phyloP scores from a whole-genome alignment of 2,113 vertebrate species.

The Cepphus grylle region DNA sequence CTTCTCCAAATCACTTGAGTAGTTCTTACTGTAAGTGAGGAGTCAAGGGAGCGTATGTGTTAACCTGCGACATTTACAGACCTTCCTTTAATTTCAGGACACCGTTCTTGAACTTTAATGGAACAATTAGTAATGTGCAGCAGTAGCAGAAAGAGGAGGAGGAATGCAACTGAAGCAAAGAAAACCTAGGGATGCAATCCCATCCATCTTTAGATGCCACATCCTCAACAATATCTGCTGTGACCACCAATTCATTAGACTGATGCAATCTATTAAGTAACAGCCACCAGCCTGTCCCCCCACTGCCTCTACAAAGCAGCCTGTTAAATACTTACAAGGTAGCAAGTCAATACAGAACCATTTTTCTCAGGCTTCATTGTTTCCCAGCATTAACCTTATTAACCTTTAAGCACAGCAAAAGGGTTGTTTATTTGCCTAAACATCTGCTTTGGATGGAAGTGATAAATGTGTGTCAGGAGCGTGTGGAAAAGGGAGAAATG shows the following conservation, averaged over 20 bases:
- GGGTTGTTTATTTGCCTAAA: not conserved
- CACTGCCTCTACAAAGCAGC: not conserved
- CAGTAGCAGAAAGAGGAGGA: not conserved
- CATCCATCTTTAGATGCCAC: conserved; percentile 11
- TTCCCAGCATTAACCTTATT: conserved; percentile 42
- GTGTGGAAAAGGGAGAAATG: not conserved
- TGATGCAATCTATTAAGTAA: not conserved
- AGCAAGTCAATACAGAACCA: conserved; percentile 29
- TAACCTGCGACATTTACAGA: not conserved
- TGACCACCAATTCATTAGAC: conserved; percentile 26
- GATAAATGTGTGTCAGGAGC: not conserved
- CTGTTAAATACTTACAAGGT: not conserved
- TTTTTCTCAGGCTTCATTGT: conserved; percentile 34
- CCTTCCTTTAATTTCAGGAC: not conserved
- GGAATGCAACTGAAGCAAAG: not conserved
- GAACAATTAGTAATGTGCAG: not conserved
- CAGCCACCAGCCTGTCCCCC: not conserved
- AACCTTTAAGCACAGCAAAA: conserved; percentile 29
- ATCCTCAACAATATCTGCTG: not conserved
- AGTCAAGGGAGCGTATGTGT: not conserved
- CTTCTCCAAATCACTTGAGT: not conserved
- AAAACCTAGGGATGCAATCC: not conserved
- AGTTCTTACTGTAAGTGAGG: not conserved
- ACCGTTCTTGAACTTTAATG: not conserved
- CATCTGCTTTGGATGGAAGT: not conserved